Conservation (phyloP, 2,113 vertebrate species). For the Crotophaga sulcirostris region DNA sequence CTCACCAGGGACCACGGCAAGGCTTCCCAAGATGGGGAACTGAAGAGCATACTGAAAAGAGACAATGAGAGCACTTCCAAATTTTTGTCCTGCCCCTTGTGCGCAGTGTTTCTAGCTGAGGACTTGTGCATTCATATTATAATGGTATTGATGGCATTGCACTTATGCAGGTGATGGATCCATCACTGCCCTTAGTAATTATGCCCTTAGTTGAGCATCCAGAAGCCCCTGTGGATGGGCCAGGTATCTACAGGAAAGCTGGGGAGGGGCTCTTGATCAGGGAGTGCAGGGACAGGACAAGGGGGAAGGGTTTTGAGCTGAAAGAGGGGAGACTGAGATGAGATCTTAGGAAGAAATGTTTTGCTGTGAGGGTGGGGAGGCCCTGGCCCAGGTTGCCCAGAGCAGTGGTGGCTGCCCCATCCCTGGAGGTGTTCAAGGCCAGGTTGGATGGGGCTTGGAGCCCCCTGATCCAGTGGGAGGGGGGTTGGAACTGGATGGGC, state of each 20-base stretch:
- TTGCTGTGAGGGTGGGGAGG: no score
- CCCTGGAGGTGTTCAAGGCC: no score
- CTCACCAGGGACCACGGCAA: not conserved
- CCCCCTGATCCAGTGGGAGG: no score
- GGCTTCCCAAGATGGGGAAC: not conserved
- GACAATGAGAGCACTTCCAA: not conserved
- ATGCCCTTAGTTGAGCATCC: not conserved
- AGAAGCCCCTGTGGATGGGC: not conserved
- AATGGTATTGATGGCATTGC: rapidly evolving
- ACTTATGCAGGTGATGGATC: not conserved
- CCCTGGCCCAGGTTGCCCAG: no score
- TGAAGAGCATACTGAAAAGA: not conserved
- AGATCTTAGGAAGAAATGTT: no score
- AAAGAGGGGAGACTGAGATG: no score
- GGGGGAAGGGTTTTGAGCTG: no score
- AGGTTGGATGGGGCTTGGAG: no score
- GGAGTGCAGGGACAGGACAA: no score
- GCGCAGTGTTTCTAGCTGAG: not conserved
- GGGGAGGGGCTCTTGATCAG: no score
- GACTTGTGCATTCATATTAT: not conserved
- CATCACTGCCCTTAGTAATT: not conserved
- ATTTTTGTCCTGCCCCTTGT: not conserved
- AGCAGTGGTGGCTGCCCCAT: no score
- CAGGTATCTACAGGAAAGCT: not conserved
- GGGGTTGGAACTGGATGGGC: no score